These are phyloP conservation scores for Chiloscyllium plagiosum DNA, from an alignment of 2,113 vertebrate genomes.

Conservation along the genomic window DNA sequence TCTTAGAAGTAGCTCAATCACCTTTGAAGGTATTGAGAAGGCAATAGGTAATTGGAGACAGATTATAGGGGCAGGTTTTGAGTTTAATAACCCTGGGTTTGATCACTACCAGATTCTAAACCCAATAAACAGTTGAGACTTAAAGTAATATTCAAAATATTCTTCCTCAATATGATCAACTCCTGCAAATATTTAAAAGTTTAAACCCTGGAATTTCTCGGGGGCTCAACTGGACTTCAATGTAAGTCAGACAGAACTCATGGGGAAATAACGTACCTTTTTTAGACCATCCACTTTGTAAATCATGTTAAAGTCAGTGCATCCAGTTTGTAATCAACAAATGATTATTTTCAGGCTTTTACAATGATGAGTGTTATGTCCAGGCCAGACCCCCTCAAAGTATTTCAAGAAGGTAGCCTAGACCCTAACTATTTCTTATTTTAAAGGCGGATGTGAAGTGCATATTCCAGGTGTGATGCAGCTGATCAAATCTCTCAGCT, in stretches of 20 bases:
- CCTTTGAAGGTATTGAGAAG: neutral
- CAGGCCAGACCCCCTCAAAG: too few species aligned
- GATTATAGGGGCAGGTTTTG: neutral
- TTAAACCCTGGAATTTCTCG: neutral
- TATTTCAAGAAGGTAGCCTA: too few species aligned
- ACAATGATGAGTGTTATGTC: neutral
- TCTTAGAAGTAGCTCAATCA: too few species aligned
- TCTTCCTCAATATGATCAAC: neutral
- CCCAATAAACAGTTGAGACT: neutral
- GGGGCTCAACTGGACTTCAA: neutral
- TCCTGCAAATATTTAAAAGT: neutral
- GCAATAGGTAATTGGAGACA: neutral
- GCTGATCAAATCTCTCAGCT: too few species aligned
- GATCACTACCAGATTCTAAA: neutral
- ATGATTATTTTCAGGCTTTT: neutral
- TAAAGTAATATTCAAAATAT: neutral
- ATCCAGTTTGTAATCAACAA: neutral
- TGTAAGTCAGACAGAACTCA: neutral
- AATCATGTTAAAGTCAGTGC: neutral
- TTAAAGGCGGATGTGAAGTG: too few species aligned
- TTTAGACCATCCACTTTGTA: neutral
- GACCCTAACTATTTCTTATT: too few species aligned
- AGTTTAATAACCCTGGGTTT: neutral
- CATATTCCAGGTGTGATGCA: too few species aligned
- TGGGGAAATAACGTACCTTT: neutral